Evolutionary conservation across 2,888 invertebrate species (phyloP), one percentile per base, ranked within the genome.

Genomic region (Platerodrilus igneus): DNA sequence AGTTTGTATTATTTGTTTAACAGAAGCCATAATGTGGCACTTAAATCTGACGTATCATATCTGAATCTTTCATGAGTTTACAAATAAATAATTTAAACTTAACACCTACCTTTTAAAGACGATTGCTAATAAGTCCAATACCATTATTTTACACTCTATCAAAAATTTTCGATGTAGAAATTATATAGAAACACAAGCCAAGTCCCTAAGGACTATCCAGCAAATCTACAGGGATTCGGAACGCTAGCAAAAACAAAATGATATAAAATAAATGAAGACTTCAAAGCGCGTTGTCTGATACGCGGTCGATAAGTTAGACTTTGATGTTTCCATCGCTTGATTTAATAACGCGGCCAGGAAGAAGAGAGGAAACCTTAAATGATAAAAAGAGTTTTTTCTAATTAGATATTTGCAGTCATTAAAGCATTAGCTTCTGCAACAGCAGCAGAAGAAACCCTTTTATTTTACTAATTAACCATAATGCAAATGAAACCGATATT

Each of bases 261-360:
- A 50, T 45, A 45, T 50, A 49, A 49, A 44, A 37, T 40, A 43
- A 50, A 46, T 43, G 50, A 50, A 44, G 38, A 41, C 50, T 43
- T 50, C 48, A 50, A 48, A 50, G 48, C 46, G 34, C 36, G 41
- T 48, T 45, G 45, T 45, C 45, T 45, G 45, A 45, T 40, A 36
- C 18, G 29, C 36, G 47, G 45, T 50, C 50, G 48, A 53, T 51
- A 50, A 42, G 45, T 32, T 37, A 31, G 40, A 42, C 49, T 50
- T 50, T 47, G 47, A 50, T 47, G 47, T 47, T 47, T 37, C 41
- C 47, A 50, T 47, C 43, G 47, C 45, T 41, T 53, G 53, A 53
- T 53, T 53, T 50, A 53, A 53, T 53, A 51, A 53, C 46, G 44
- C 47, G 30, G n/a, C n/a, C 14, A 27, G 41, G 19, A 36, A 32